Conservation (phyloP, 2,888 invertebrate genomes). For the Hypomecis punctinalis region DNA sequence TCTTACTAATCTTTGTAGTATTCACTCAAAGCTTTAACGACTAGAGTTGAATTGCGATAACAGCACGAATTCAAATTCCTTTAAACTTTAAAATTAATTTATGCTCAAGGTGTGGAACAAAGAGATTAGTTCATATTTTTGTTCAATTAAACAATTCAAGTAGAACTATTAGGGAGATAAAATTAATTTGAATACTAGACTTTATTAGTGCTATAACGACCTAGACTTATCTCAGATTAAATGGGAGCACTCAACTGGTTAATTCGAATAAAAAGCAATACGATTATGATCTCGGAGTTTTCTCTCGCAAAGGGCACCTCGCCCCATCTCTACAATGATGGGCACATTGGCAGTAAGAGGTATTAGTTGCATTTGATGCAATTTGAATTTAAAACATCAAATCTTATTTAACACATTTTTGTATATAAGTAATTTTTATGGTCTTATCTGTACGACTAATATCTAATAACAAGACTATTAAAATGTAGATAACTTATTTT, state of each 20-base stretch:
- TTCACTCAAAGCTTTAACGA: background rate
- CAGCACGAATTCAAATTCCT: background rate
- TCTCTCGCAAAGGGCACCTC: constrained; percentile 38
- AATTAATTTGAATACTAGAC: constrained; percentile 16
- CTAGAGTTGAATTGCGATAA: background rate
- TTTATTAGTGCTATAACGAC: constrained; percentile 18
- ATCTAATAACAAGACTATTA: no score
- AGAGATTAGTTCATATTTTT: constrained; percentile 7
- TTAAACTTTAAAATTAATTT: background rate
- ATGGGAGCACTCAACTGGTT: constrained; percentile 54
- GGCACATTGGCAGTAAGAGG: constrained; percentile 13
- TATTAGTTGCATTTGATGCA: background rate
- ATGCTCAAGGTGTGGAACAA: background rate
- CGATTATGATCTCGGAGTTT: constrained; percentile 67
- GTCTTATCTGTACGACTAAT: no score
- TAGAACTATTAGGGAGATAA: constrained; percentile 8
- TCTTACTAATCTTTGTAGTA: no score
- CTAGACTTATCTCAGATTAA: constrained; percentile 49
- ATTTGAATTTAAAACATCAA: background rate
- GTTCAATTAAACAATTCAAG: background rate
- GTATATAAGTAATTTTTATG: no score
- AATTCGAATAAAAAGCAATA: constrained; percentile 66
- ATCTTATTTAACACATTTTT: no score
- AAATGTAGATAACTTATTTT: no score
- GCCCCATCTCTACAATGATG: constrained; percentile 7